Base-by-base conservation (phyloP, 2,888 invertebrate genomes). In the Seladonia tumulorum region DNA sequence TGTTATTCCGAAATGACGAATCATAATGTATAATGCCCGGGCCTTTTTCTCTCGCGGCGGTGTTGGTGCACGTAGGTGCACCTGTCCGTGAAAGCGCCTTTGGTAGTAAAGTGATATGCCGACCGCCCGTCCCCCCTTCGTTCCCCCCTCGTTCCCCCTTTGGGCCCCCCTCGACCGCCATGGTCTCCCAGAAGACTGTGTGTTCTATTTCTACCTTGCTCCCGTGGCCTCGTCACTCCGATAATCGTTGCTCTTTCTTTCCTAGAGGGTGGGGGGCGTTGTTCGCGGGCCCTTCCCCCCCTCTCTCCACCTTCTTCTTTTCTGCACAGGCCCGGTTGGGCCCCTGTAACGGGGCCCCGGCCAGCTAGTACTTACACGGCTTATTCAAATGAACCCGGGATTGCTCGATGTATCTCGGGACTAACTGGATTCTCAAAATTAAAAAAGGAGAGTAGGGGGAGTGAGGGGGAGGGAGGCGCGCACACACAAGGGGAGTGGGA, bases 1-100 rank as follows among this genome's bases (percentile, higher is more conserved):
- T 94, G 93, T 94, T 94, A 94, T 95, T 94, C 94, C 93, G 92
- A 94, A 95, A 95, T 95, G 94, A 94, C 94, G 94, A 94, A 94
- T 94, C 95, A 94, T 94, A 94, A 95, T 94, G 93, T 93, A 93
- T 94, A 93, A 93, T 93, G 93, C 92, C 87, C 88, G 92, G 84
- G 88, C 88, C 88, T 93, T 92, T 93, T 90, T 88, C 83, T 78
- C 66, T 70, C 79, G 83, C 72, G 73, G 53, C 63, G 76, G 90
- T 89, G 82, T 90, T 85, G 87, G 92, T 92, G 90, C 76, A 90
- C 88, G 86, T 89, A 83, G 87, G 88, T 89, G 90, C 89, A 89
- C 89, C 89, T 92, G 91, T 91, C 91, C 81, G 86, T 91, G 91
- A 91, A 90, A 83, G 85, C 87, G 82, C 76, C 82, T 84, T 88